Evolutionary conservation across 2,888 invertebrate genomes (phyloP), one percentile per base, ranked within the genome.

Genomic region (Drepanosiphum platanoidis): DNA sequence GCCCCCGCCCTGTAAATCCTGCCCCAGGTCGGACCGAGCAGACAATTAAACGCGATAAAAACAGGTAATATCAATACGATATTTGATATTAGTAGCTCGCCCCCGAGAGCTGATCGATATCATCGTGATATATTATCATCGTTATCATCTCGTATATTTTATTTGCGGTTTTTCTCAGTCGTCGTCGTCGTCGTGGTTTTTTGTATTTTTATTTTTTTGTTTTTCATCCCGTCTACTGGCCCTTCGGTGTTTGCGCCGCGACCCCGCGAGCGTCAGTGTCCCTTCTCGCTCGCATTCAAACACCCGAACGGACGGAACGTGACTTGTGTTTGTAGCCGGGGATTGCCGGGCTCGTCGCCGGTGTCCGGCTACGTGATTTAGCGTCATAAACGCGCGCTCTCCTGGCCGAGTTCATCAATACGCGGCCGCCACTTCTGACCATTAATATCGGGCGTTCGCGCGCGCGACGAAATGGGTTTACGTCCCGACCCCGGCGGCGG

Each of bases 321-420:
- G 83, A 84, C 83, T 52, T 34, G 83, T 34, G 83, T 75, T 27
- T 9, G 83, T 15, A 8, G 75, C 39, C 36, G 75, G 32, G 75
- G 83, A 84, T 84, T 68, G 52, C 52, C n/a, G 27, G 18, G 18
- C 83, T 66, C 68, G 61, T 8, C 61, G 61, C n/a, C 52, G 52
- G 74, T 66, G 83, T 66, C 83, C 74, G 66, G 83, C 74, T 61
- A 83, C 83, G 83, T 74, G 83, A 83, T 83, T 83, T 83, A 83
- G 34, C 83, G 74, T 46, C 64, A 66, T 74, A 46, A 66, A 74
- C 30, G 74, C 30, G n/a, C 22, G 52, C 68, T 15, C 27, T 32
- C 64, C 30, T 30, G 27, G 64, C 30, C 30, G 74, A 27, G 66
- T 74, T 71, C 81, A 74, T 83, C 72, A 64, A 74, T 83, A 72